Base-by-base conservation (phyloP, 1,140 invertebrate genomes). In the Triops cancriformis region DNA sequence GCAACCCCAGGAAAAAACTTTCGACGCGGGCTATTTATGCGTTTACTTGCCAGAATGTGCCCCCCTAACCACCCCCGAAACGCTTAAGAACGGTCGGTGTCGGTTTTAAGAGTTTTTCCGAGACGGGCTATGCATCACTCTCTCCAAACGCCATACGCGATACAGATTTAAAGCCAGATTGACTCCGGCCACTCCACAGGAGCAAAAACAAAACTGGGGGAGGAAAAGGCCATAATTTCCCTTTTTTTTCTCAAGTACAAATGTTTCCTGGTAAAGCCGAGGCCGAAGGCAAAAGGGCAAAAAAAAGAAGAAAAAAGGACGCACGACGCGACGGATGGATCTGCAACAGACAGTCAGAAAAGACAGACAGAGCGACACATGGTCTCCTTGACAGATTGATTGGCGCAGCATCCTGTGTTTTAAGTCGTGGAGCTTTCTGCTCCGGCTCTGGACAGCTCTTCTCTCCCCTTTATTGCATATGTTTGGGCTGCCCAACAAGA, bases 321-420 rank as follows among this genome's bases (percentile, higher is more conserved):
- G 42, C 4, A 28, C 27, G 12, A 74, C 18, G 73, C 18, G 73
- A 45, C 31, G 42, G 64, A 51, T 42, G 74, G 74, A 42, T 26
- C 26, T 28, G 27, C 73, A 18, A 74, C 73, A 41, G 73, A 73
- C 73, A 27, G 74, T 14, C 41, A 75, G 28, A 74, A 28, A 28
- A 74, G 26, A 31, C n/a, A 28, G 73, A 27, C n/a, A 31, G 12
- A 73, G 26, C 26, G 42, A 42, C 31, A 45, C 73, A 74, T 74
- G 27, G 73, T 28, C 73, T 74, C 27, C 73, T 74, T 18, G 73
- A 74, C 27, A 41, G 73, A 74, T 74, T 28, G 27, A 74, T 74
- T 41, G 73, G 73, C 27, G 27, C 73, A 74, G 73, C 73, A 28
- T 28, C 73, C 31, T 28, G 73, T 74, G 73, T 74, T 73, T 28